A percentile compares a stretch with the other conserved stretches of the same genome.
These are phyloP conservation scores for Melanotaenia nigrans DNA, from an alignment of 2,797 vertebrate species.

Conservation along the genomic window DNA sequence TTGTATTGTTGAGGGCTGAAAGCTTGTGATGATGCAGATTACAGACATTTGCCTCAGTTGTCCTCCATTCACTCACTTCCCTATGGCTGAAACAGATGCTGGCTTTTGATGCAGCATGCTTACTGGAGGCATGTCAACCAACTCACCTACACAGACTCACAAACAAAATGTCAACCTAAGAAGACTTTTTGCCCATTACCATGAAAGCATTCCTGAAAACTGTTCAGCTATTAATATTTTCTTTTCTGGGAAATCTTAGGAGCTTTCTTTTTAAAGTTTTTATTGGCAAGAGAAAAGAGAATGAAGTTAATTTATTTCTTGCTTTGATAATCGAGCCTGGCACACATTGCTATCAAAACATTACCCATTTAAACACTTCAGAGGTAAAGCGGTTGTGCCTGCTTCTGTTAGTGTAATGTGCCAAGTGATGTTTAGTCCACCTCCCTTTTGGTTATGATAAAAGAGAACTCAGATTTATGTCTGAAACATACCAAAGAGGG, in stretches of 20 bases:
- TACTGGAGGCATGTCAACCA: slow-evolving; percentile 53
- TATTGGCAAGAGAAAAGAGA: slow-evolving; percentile 55
- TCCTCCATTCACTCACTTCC: slow-evolving; percentile 36
- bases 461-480: slow-evolving; percentile 57
- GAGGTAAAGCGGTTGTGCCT: slow-evolving; percentile 50
- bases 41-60: slow-evolving; percentile 50
- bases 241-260: slow-evolving; percentile 41
- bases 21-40: slow-evolving; percentile 57
- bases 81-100: slow-evolving; percentile 57
- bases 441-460: slow-evolving; percentile 46
- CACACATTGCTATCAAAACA: slow-evolving; percentile 53
- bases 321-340: slow-evolving; percentile 66
- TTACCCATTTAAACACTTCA: slow-evolving; percentile 59
- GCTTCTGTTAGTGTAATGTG: slow-evolving; percentile 53
- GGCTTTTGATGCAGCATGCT: slow-evolving; percentile 58
- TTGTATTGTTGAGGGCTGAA: slow-evolving; percentile 51
- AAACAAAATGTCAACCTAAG: slow-evolving; percentile 46
- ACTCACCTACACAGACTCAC: slow-evolving; percentile 34
- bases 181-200: slow-evolving; percentile 16
- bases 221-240: slow-evolving; percentile 35
- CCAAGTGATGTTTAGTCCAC: slow-evolving; percentile 43
- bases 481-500: slow-evolving; percentile 57
- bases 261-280: slow-evolving; percentile 38
- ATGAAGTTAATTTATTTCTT: slow-evolving; percentile 58
- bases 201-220: slow-evolving; percentile 45